Conservation (phyloP, 2,113 vertebrate genomes). For the Neoarius graeffei region DNA sequence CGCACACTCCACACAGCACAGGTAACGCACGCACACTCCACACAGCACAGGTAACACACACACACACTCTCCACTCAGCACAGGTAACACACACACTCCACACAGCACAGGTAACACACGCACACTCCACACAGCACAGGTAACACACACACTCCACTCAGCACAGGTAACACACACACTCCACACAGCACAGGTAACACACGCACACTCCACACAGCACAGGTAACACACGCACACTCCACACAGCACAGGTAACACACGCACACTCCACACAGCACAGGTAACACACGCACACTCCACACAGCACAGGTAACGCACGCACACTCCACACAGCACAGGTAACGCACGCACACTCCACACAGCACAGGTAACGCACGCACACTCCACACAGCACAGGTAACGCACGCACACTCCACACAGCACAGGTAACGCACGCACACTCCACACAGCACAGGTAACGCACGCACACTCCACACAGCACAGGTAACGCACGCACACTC, state of each 20-base stretch:
- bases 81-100: too few relatives aligned
- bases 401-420: constrained; percentile 69
- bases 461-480: neutral
- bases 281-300: constrained; percentile 67
- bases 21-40: constrained; percentile 54
- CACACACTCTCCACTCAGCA: neutral
- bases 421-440: constrained; percentile 70
- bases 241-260: constrained; percentile 47
- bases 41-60: too few relatives aligned
- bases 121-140: constrained; percentile 78
- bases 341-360: too few relatives aligned
- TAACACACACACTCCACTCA: constrained; percentile 57
- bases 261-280: constrained; percentile 76
- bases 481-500: neutral
- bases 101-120: constrained; percentile 63
- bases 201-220: neutral
- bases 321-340: too few relatives aligned
- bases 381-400: too few relatives aligned
- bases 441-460: neutral
- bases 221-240: neutral
- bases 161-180: too few relatives aligned
- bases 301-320: constrained; percentile 66
- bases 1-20: constrained; percentile 75
- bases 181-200: neutral
- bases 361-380: too few relatives aligned